Conservation (phyloP, 30 jellyfish, hydroid and myxozoan species). For the Chironex yamaguchii region DNA sequence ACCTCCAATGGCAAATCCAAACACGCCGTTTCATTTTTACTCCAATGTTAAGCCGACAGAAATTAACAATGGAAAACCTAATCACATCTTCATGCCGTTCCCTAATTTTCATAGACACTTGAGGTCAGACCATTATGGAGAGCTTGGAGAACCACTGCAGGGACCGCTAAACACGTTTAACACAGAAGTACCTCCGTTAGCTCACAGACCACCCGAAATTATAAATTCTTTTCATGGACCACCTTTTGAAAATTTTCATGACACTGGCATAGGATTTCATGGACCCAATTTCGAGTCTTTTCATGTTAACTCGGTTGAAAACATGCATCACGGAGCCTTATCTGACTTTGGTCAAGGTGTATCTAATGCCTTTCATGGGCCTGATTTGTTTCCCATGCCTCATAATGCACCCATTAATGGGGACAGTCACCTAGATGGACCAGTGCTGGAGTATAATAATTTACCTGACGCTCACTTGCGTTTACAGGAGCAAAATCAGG, state of each 20-base stretch:
- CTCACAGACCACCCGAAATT: not conserved
- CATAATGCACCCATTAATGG: not conserved
- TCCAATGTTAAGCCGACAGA: slow-evolving; percentile 74
- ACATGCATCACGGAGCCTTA: not conserved
- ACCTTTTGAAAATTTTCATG: not conserved
- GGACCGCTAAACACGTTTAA: not conserved
- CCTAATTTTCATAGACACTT: slow-evolving; percentile 1
- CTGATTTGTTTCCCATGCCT: not conserved
- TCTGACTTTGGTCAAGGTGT: not conserved
- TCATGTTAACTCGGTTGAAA: not conserved
- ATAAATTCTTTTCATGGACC: not conserved
- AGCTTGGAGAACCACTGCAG: not conserved
- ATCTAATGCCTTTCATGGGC: not conserved
- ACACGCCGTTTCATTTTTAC: slow-evolving; percentile 68
- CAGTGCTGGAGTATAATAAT: not conserved
- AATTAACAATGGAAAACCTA: slow-evolving; percentile 77
- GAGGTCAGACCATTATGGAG: not conserved
- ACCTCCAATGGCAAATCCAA: slow-evolving; percentile 61
- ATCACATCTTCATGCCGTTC: slow-evolving; percentile 78
- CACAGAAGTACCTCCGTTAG: not conserved
- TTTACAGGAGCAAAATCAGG: not conserved
- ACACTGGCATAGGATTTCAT: not conserved
- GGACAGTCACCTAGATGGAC: not conserved
- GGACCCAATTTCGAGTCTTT: not conserved
- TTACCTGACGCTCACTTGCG: not conserved